These are phyloP conservation scores for Clarias batrachus DNA, from an alignment of 2,113 vertebrate genomes.

Conservation along the genomic window DNA sequence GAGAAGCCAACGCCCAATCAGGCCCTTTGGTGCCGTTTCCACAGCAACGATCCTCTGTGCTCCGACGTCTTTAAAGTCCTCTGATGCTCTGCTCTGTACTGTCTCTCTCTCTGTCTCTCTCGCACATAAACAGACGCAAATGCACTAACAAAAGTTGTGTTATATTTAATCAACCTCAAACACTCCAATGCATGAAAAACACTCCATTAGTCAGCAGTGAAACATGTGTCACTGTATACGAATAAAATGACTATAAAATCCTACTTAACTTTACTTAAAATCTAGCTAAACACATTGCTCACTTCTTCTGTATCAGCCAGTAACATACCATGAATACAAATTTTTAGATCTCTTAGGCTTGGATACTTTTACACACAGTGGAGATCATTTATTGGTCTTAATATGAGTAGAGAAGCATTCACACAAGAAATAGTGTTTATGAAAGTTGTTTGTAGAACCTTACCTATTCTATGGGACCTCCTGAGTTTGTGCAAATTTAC, in stretches of 20 bases:
- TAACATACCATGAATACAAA: not conserved
- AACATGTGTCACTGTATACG: not conserved
- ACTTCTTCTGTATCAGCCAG: not conserved
- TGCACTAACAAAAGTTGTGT: not conserved
- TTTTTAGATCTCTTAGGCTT: not conserved
- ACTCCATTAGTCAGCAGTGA: not conserved
- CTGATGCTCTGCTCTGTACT: constrained; percentile 19
- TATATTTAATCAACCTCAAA: not conserved
- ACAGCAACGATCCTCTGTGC: constrained; percentile 7
- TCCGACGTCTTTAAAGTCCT: constrained; percentile 10
- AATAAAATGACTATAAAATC: too few relatives aligned
- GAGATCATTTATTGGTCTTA: not conserved
- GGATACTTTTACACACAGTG: not conserved
- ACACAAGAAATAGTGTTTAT: not conserved
- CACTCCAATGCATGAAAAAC: not conserved
- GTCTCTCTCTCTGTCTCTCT: not conserved
- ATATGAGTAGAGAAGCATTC: not conserved
- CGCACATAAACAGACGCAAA: constrained; percentile 15
- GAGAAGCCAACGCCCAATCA: constrained; percentile 37
- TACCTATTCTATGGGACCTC: not conserved
- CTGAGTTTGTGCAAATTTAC: not conserved
- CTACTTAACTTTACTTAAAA: too few relatives aligned
- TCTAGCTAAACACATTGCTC: not conserved
- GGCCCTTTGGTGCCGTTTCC: constrained; percentile 22
- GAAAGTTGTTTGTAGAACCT: not conserved